Evolutionary conservation across 2,888 invertebrate species (phyloP).

Genomic region (Cynaeus angustus): DNA sequence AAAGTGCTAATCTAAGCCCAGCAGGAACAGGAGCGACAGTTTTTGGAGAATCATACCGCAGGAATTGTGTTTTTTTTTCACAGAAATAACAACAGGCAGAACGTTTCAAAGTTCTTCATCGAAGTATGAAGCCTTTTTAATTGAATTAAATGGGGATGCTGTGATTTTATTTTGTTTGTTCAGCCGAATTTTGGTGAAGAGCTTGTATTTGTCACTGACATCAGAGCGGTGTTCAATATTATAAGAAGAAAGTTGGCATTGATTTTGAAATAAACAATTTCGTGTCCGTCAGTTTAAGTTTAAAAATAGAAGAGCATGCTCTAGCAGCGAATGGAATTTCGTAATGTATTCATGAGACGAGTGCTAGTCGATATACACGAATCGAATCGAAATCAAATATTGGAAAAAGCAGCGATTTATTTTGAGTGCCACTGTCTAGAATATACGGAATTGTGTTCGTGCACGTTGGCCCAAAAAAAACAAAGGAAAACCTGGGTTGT

Average conservation of each 20-base stretch:
- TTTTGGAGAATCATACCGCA: neutral
- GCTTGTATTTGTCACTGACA: no score
- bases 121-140: no score
- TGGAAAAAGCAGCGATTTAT: constrained; percentile 57
- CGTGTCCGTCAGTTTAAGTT: neutral
- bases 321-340: constrained; percentile 52
- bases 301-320: constrained; percentile 37
- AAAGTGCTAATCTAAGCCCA: neutral
- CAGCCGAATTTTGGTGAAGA: no score
- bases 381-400: constrained; percentile 57
- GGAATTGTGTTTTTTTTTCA: neutral
- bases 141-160: no score
- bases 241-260: no score
- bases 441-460: constrained; percentile 7
- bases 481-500: neutral
- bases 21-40: neutral
- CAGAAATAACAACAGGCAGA: no score
- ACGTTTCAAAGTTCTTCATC: no score
- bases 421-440: constrained; percentile 50
- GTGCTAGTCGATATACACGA: constrained; percentile 51
- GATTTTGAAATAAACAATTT: neutral
- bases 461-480: constrained; percentile 5
- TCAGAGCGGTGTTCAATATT: no score
- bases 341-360: constrained; percentile 58
- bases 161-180: no score